Conservation (phyloP, 2,797 vertebrate species). For the Parambassis ranga region DNA sequence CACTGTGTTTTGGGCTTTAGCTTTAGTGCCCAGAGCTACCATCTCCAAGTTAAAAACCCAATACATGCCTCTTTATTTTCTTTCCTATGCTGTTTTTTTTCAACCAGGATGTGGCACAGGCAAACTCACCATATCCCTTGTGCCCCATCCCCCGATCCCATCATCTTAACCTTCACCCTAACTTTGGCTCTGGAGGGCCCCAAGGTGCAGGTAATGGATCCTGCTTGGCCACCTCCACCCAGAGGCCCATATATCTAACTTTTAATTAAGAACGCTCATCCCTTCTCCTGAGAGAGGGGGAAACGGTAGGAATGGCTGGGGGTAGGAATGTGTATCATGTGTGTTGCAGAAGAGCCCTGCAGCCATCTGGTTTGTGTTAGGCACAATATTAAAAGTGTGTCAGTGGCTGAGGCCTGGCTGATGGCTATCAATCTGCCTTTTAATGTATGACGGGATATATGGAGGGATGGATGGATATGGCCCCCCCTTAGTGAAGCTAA, state of each 20-base stretch:
- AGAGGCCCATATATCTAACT: conserved; percentile 70
- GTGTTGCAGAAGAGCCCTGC: conserved; percentile 52
- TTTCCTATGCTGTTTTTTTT: conserved; percentile 17
- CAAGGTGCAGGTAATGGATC: conserved; percentile 66
- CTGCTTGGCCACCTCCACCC: conserved; percentile 49
- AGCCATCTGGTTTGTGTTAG: conserved; percentile 80
- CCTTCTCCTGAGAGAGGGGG: conserved; percentile 39
- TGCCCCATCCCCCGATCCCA: conserved; percentile 8
- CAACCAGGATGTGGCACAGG: conserved; percentile 14
- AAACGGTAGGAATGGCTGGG: conserved; percentile 14
- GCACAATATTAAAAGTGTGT: conserved; percentile 78
- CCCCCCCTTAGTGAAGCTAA: conserved; percentile 64
- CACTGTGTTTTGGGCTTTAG: conserved; percentile 22
- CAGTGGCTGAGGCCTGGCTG: conserved; percentile 69
- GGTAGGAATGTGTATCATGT: conserved; percentile 13
- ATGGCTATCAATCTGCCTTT: conserved; percentile 84
- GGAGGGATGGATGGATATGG: conserved; percentile 56
- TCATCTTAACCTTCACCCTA: conserved; percentile 50
- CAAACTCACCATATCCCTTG: neutral
- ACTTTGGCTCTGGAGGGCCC: conserved; percentile 48
- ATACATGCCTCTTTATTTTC: conserved; percentile 29
- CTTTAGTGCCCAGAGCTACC: conserved; percentile 59
- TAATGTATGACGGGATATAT: conserved; percentile 73
- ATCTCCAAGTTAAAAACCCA: conserved; percentile 30
- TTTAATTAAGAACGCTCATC: conserved; percentile 80